Evolutionary conservation across 2,888 invertebrate genomes (phyloP).

Genomic region (Augochlorella aurata): DNA sequence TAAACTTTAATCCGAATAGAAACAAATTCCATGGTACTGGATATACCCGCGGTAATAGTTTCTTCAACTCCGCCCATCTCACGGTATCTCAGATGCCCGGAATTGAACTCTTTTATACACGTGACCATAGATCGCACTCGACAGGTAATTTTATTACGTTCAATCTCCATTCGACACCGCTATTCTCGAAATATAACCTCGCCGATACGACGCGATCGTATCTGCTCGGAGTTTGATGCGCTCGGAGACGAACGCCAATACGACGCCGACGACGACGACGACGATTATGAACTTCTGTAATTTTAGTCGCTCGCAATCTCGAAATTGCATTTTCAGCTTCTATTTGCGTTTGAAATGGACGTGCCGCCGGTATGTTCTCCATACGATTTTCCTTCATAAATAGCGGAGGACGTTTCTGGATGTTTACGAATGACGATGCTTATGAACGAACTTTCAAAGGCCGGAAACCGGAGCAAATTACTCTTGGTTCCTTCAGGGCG

Average conservation of each 20-base stretch:
- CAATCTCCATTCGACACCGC: conserved; percentile 49
- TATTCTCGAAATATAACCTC: conserved; percentile 17
- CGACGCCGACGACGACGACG: too few relatives aligned
- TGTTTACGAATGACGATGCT: too few relatives aligned
- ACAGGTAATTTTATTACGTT: conserved; percentile 46
- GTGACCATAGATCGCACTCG: conserved; percentile 39
- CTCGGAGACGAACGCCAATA: not conserved
- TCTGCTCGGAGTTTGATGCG: not conserved
- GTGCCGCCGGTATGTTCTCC: too few relatives aligned
- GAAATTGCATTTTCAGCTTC: not conserved
- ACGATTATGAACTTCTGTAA: not conserved
- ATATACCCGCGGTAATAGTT: too few relatives aligned
- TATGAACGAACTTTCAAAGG: too few relatives aligned
- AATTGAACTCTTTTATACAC: conserved; percentile 17
- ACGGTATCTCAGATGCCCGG: not conserved
- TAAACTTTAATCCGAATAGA: too few relatives aligned
- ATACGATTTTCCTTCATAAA: too few relatives aligned
- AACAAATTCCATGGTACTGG: too few relatives aligned
- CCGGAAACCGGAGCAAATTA: too few relatives aligned
- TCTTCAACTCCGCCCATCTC: too few relatives aligned
- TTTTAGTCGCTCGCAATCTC: not conserved
- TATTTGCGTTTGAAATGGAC: not conserved
- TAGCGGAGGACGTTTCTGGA: too few relatives aligned
- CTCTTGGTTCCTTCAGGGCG: too few relatives aligned
- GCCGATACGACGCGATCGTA: conserved; percentile 1